Evolutionary conservation across 2,113 vertebrate genomes (phyloP).

Genomic region (Centropus unirufus): DNA sequence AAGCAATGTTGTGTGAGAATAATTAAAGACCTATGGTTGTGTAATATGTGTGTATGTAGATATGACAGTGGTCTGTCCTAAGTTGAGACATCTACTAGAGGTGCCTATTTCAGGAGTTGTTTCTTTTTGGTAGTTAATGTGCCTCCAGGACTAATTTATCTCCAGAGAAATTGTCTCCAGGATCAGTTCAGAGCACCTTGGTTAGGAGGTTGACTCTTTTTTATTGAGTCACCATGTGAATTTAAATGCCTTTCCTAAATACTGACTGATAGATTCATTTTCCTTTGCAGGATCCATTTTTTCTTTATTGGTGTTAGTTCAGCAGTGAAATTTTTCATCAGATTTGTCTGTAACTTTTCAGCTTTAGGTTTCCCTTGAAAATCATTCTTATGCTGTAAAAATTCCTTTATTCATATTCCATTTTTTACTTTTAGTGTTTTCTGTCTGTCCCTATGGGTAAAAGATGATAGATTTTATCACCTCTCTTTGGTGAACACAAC

Average conservation of each 20-base stretch:
- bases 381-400: neutral
- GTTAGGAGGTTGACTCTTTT: neutral
- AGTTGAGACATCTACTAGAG: neutral
- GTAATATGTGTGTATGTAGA: neutral
- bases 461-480: neutral
- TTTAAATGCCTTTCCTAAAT: neutral
- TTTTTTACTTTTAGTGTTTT: neutral
- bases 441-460: neutral
- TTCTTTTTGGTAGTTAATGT: neutral
- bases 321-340: neutral
- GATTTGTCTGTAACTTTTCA: neutral
- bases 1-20: neutral
- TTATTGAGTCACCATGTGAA: neutral
- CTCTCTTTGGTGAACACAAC: neutral
- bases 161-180: neutral
- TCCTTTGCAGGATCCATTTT: neutral
- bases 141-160: too few relatives aligned
- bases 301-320: neutral
- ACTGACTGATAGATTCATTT: neutral
- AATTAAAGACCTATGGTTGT: neutral
- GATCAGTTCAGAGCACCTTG: neutral
- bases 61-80: neutral
- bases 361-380: neutral
- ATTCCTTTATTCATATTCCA: neutral
- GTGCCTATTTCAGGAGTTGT: neutral